These are phyloP conservation scores for Drosophila mercatorum DNA, from an alignment of 2,888 invertebrate species.

Conservation along the genomic window DNA sequence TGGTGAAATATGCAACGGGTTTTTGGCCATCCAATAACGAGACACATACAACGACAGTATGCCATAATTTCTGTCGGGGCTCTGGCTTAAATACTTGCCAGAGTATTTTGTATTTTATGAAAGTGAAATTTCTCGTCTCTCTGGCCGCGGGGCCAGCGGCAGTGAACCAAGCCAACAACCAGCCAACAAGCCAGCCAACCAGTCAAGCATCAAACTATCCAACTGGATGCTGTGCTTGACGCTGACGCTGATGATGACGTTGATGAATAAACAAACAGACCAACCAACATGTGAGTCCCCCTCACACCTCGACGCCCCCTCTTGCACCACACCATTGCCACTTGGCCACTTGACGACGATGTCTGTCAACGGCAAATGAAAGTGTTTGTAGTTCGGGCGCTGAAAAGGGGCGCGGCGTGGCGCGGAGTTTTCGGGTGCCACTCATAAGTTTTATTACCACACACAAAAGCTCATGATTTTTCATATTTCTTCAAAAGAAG, in stretches of 20 bases:
- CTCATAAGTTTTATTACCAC: slow-evolving; percentile 76
- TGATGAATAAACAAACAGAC: slow-evolving; percentile 66
- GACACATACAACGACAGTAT: slow-evolving; percentile 33
- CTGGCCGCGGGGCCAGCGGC: slow-evolving; percentile 53
- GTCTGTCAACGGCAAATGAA: slow-evolving; percentile 78
- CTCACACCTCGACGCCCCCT: neutral
- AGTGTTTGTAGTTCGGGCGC: slow-evolving; percentile 65
- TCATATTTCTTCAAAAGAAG: slow-evolving; percentile 55
- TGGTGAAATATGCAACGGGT: slow-evolving; percentile 54
- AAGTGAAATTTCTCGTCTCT: slow-evolving; percentile 60
- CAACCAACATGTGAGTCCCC: slow-evolving; percentile 49
- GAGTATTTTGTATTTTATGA: slow-evolving; percentile 60
- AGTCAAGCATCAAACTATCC: slow-evolving; percentile 34
- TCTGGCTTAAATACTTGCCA: slow-evolving; percentile 47
- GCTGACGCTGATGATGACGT: slow-evolving; percentile 66
- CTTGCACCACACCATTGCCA: neutral
- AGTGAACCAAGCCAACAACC: slow-evolving; percentile 38
- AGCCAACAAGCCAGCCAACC: slow-evolving; percentile 15
- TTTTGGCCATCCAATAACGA: slow-evolving; percentile 47
- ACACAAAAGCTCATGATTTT: slow-evolving; percentile 66
- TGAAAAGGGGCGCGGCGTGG: slow-evolving; percentile 55
- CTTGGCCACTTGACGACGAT: slow-evolving; percentile 71
- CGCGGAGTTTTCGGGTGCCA: slow-evolving; percentile 71
- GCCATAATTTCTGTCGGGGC: slow-evolving; percentile 56
- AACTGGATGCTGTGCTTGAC: slow-evolving; percentile 63